A percentile compares a stretch with the other conserved stretches of the same genome.
Conservation (phyloP, 2,797 vertebrate genomes). For the Phoeniculus purpureus region DNA sequence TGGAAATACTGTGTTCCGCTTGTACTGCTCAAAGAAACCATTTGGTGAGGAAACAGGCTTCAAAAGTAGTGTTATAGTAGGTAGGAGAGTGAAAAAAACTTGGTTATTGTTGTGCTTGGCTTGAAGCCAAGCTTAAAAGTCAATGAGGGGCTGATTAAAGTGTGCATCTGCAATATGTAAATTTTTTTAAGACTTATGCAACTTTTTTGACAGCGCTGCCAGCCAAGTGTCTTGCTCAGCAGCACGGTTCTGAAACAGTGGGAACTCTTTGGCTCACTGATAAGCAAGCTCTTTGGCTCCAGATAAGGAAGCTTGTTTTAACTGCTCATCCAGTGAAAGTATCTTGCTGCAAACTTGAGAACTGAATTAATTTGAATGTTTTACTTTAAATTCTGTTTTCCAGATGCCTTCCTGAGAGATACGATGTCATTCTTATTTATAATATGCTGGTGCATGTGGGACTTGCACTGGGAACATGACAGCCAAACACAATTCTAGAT, state of each 20-base stretch:
- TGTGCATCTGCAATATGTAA: neutral
- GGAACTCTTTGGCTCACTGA: neutral
- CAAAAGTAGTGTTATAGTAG: neutral
- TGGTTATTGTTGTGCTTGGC: neutral
- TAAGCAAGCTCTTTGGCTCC: neutral
- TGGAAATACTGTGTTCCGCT: neutral
- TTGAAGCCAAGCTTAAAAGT: neutral
- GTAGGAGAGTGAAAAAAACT: neutral
- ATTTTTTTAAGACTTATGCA: neutral
- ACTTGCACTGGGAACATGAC: neutral
- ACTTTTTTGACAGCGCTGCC: neutral
- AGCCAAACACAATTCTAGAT: neutral
- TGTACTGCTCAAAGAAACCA: neutral
- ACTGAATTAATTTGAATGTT: neutral
- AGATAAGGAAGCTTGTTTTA: neutral
- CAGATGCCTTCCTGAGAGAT: neutral
- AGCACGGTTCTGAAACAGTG: neutral
- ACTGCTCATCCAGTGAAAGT: neutral
- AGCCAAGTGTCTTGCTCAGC: neutral
- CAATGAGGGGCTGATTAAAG: neutral
- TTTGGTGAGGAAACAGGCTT: neutral
- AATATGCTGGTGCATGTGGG: neutral
- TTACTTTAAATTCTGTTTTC: slow-evolving; percentile 27
- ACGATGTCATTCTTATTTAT: neutral
- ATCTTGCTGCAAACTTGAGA: neutral